Conservation (phyloP, 2,888 invertebrate genomes). For the Hermodice carunculata region DNA sequence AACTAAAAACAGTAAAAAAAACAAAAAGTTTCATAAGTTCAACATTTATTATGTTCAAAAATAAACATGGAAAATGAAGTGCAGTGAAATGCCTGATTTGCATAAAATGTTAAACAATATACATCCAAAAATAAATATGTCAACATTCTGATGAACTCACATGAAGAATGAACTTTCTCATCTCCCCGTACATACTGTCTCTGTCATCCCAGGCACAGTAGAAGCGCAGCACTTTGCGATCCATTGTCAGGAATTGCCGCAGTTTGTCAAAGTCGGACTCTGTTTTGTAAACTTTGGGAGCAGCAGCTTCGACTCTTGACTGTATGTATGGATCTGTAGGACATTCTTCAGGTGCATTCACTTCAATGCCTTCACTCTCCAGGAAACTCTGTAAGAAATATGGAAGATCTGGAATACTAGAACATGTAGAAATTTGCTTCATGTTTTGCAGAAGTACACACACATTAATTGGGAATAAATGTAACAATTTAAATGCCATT, state of each 20-base stretch:
- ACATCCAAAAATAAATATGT: too few species aligned
- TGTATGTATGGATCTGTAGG: slow-evolving; percentile 80
- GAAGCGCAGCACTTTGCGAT: slow-evolving; percentile 73
- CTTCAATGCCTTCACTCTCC: slow-evolving; percentile 84
- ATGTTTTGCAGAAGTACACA: neutral
- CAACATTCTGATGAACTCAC: slow-evolving; percentile 49
- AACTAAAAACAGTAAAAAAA: too few species aligned
- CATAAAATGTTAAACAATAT: too few species aligned
- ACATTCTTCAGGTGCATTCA: slow-evolving; percentile 77
- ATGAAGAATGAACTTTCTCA: slow-evolving; percentile 76
- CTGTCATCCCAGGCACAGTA: slow-evolving; percentile 73
- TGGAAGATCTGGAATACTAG: neutral
- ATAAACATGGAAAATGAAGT: too few species aligned
- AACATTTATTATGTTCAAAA: too few species aligned
- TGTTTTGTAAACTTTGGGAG: slow-evolving; percentile 61
- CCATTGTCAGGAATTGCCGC: slow-evolving; percentile 43
- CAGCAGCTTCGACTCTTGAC: slow-evolving; percentile 55
- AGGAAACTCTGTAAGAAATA: slow-evolving; percentile 78
- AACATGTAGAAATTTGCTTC: neutral
- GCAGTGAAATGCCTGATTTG: too few species aligned
- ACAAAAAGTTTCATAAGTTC: too few species aligned
- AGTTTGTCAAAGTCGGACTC: slow-evolving; percentile 74
- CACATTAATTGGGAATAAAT: too few species aligned
- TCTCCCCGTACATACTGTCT: slow-evolving; percentile 70
- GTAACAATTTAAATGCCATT: too few species aligned